Evolutionary conservation across 2,888 invertebrate species (phyloP).

Genomic region (Xylota segnis): DNA sequence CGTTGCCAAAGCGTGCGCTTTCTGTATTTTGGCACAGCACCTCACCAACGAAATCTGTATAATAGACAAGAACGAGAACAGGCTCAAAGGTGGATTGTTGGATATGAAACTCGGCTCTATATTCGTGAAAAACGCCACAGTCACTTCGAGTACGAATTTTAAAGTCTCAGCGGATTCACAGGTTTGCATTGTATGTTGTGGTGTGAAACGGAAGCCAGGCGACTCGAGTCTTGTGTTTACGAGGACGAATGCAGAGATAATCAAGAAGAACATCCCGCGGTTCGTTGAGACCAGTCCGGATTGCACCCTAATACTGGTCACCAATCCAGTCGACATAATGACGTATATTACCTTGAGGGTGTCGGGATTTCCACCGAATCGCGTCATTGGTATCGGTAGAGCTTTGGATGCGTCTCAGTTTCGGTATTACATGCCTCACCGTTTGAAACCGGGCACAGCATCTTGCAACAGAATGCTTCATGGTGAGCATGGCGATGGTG

Average conservation of each 20-base stretch:
- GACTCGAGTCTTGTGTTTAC: slow-evolving; percentile 91
- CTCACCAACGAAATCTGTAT: slow-evolving; percentile 91
- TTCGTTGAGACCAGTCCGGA: slow-evolving; percentile 89
- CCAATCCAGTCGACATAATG: slow-evolving; percentile 94
- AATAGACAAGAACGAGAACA: slow-evolving; percentile 87
- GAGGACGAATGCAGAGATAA: slow-evolving; percentile 92
- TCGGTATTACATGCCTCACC: slow-evolving; percentile 90
- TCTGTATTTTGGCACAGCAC: slow-evolving; percentile 91
- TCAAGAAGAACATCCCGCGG: slow-evolving; percentile 90
- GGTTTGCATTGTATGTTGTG: slow-evolving; percentile 90
- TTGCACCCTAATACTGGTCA: slow-evolving; percentile 91
- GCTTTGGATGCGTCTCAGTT: slow-evolving; percentile 94
- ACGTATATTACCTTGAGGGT: slow-evolving; percentile 95
- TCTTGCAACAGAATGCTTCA: slow-evolving; percentile 94
- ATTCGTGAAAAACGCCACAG: too few species aligned
- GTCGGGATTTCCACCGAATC: slow-evolving; percentile 91
- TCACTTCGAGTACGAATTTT: background rate
- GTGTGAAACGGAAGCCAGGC: slow-evolving; percentile 92
- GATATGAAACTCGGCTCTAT: slow-evolving; percentile 78
- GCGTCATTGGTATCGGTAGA: slow-evolving; percentile 94
- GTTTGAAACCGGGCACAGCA: slow-evolving; percentile 89
- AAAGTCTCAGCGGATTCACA: slow-evolving; percentile 20
- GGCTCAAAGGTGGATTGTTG: background rate
- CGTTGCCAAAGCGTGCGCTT: slow-evolving; percentile 89
- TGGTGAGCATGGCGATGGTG: slow-evolving; percentile 94